phyloP scores from a whole-genome alignment of 2,113 vertebrate genomes.

The Chloroceryle aenea region DNA sequence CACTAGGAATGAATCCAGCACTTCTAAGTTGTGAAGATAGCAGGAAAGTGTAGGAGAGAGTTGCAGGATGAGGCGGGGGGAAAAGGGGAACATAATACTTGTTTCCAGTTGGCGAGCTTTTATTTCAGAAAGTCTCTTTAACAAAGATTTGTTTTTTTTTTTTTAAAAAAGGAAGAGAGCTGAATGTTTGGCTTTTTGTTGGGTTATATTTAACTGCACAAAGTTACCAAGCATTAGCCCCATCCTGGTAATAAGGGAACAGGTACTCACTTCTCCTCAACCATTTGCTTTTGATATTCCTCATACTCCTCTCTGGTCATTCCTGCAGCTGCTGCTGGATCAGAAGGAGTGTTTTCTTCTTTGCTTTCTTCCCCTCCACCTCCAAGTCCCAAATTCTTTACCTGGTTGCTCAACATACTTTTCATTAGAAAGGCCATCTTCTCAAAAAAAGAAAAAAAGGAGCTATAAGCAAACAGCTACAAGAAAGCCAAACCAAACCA shows the following conservation, averaged over 20 bases:
- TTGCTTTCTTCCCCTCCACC: slow-evolving; percentile 87
- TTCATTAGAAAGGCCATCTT: slow-evolving; percentile 95
- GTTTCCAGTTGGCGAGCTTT: not conserved
- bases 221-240: not conserved
- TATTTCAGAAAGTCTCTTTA: not conserved
- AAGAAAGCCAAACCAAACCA: not conserved
- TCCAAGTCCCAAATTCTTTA: slow-evolving; percentile 92
- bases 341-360: slow-evolving; percentile 85
- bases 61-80: not conserved
- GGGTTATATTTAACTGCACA: not conserved
- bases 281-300: slow-evolving; percentile 95
- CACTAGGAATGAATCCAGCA: not conserved
- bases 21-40: not conserved
- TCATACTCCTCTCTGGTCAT: slow-evolving; percentile 97
- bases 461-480: not conserved
- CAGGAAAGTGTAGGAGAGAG: not conserved
- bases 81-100: not conserved
- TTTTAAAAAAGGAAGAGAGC: not conserved
- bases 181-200: not conserved
- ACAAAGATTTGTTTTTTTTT: not conserved
- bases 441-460: not conserved
- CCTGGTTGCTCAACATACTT: slow-evolving; percentile 90
- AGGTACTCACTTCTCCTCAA: slow-evolving; percentile 97
- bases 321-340: slow-evolving; percentile 90
- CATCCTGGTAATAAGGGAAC: not conserved